A percentile compares a stretch with the other conserved stretches of the same genome.
Conservation (phyloP, 1,140 invertebrate species). For the Venustaconcha ellipsiformis region DNA sequence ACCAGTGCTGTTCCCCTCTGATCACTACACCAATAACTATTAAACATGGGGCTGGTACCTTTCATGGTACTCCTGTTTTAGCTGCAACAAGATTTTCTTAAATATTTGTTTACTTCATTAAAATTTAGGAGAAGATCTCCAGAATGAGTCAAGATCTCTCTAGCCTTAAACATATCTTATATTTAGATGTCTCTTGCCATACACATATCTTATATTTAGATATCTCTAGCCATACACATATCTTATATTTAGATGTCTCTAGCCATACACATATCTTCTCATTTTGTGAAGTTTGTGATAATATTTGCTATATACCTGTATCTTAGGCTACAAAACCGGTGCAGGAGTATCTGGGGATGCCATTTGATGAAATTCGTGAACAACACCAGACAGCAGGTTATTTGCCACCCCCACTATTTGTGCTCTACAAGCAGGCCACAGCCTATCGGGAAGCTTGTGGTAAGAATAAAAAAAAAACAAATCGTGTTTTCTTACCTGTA, state of each 20-base stretch:
- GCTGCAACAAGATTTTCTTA: too few relatives aligned
- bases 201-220: too few relatives aligned
- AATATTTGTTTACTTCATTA: too few relatives aligned
- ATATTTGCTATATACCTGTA: slow-evolving; percentile 21
- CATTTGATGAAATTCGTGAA: slow-evolving; percentile 81
- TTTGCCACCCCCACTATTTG: slow-evolving; percentile 86
- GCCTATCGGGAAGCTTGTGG: slow-evolving; percentile 86
- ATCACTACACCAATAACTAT: too few relatives aligned
- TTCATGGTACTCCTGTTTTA: too few relatives aligned
- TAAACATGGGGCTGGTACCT: too few relatives aligned
- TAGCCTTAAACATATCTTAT: not conserved
- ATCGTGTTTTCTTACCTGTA: too few relatives aligned
- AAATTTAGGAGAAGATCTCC: too few relatives aligned
- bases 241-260: slow-evolving; percentile 8
- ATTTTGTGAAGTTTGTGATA: slow-evolving; percentile 1
- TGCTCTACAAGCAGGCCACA: slow-evolving; percentile 86
- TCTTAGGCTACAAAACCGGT: slow-evolving; percentile 85
- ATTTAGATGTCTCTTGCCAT: too few relatives aligned
- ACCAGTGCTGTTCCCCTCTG: too few relatives aligned
- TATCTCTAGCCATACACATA: too few relatives aligned
- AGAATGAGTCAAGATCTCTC: too few relatives aligned
- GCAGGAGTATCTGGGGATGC: slow-evolving; percentile 87
- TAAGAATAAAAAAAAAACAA: slow-evolving; percentile 48
- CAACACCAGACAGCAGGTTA: slow-evolving; percentile 82
- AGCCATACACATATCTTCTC: not conserved